Base-by-base conservation (phyloP, 2,888 invertebrate genomes). In the Lochmaea crataegi region DNA sequence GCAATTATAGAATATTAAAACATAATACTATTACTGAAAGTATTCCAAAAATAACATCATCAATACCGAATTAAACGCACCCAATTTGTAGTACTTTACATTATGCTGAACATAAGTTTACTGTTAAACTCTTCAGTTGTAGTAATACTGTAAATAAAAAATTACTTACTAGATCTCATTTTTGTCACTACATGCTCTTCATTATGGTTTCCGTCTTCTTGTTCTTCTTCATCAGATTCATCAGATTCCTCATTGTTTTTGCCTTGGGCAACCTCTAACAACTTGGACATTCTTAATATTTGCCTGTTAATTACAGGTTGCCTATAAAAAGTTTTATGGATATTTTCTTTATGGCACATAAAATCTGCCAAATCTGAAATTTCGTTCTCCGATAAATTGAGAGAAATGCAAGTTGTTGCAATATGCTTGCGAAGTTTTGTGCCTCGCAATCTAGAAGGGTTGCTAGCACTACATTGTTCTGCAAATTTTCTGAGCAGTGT, bases 301-400 rank as follows among this genome's bases (percentile, higher is more conserved):
- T 81, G 80, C 65, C 72, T 68, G 14, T 75, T 69, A 4, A 72
- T 57, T 60, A 78, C 58, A 12, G 82, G 80, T 42, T 81, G 71
- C 60, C 79, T 67, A 65, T 81, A 81, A 51, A 78, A 61, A 16
- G 69, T 73, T 71, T 78, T 77, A 51, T 82, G 80, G n/a, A 82
- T 81, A 42, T 81, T 77, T 64, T 80, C 76, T 16, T 76, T 68
- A 51, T 82, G 81, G 10, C 80, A 80, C 77, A 82, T 75, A 69
- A 80, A 82, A 63, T 79, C 78, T 9, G 79, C 80, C 5, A 82
- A 58, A 45, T 78, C 75, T 26, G 69, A 74, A 2, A 82, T 76
- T 77, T 80, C 75, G 48, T 61, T 75, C 53, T 82, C 81, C 42
- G 76, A 56, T 32, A 82, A 63, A 65, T 76, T 75, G 53, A 80